Evolutionary conservation across 2,888 invertebrate genomes (phyloP).

Genomic region (Drosophila infuscata): DNA sequence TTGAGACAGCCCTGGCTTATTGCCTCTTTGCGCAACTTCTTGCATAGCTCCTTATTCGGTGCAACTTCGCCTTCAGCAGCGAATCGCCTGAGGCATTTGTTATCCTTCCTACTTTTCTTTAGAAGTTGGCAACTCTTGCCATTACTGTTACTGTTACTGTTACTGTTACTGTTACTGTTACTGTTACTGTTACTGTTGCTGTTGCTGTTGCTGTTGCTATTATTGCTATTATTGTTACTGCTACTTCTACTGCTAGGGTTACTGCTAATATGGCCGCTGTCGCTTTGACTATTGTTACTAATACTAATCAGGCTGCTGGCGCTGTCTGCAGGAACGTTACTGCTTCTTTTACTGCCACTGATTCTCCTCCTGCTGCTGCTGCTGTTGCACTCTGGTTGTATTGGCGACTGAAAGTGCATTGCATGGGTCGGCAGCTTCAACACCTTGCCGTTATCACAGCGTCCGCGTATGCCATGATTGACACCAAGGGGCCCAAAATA

Average conservation of each 20-base stretch:
- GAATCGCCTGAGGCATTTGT: conserved; percentile 77
- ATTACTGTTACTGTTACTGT: conserved; percentile 26
- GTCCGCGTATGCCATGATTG: conserved; percentile 85
- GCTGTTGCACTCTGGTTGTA: conserved; percentile 84
- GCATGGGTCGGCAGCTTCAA: conserved; percentile 82
- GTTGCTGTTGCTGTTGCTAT: conserved; percentile 40
- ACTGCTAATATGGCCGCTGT: conserved; percentile 76
- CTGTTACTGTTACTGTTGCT: conserved; percentile 51
- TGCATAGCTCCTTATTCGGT: conserved; percentile 43
- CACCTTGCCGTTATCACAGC: conserved; percentile 85
- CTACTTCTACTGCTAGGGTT: conserved; percentile 69
- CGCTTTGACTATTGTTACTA: conserved; percentile 77
- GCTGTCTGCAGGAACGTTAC: conserved; percentile 67
- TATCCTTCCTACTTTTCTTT: conserved; percentile 57
- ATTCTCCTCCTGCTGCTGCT: conserved; percentile 60
- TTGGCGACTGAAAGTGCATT: conserved; percentile 85
- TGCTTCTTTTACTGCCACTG: conserved; percentile 61
- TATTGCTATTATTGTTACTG: conserved; percentile 54
- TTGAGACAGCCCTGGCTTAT: conserved; percentile 55
- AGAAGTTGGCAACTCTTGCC: conserved; percentile 6
- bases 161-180: conserved; percentile 59
- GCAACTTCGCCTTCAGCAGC: neutral
- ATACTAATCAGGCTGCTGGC: conserved; percentile 76
- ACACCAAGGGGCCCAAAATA: conserved; percentile 86
- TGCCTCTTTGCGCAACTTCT: conserved; percentile 48